Evolutionary conservation across 2,888 invertebrate genomes (phyloP), one percentile per base, ranked within the genome.

Genomic region (Orthosia incerta): DNA sequence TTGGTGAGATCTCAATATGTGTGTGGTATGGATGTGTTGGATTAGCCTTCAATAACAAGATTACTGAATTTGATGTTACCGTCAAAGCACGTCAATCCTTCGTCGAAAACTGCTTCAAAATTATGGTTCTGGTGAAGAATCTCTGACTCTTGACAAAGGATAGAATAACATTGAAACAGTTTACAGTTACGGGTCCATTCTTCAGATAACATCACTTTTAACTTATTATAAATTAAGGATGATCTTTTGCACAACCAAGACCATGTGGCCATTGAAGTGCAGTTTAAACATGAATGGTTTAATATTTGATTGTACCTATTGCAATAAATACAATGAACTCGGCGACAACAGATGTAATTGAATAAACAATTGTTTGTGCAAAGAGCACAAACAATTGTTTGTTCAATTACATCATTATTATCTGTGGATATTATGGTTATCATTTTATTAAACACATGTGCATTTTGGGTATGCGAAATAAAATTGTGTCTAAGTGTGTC

Each of bases 21-120:
- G 16, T 3, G 48, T 59, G 16, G 15, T 50, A 16, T 16, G 15
- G 5, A 7, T 50, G 57, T 39, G n/a, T 57, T 46, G 45, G 5
- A 39, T 71, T 61, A 3, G 20, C 20, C 45, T 46, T 61, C 20
- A 72, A 72, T 39, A 59, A 71, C n/a, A 39, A 60, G 18, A 20
- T 71, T 71, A 48, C 18, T 1, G 46, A 57, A 46, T 53, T 26
- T 12, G n/a, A 70, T 12, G n/a, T 31, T 5, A 53, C 23, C 16
- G 39, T 18, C 53, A 60, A 53, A 79, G 15, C 48, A 60, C 16
- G 39, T 48, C 20, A 46, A 46, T 57, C 3, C 4, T 50, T 20
- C 7, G 1, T 60, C 39, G 45, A 31, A 46, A 31, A 59, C 39
- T 45, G n/a, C 20, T 20, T 20, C 39, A 45, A 57, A 13, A 16